Evolutionary conservation across 1,140 invertebrate genomes (phyloP).

Genomic region (Drosophila elegans): DNA sequence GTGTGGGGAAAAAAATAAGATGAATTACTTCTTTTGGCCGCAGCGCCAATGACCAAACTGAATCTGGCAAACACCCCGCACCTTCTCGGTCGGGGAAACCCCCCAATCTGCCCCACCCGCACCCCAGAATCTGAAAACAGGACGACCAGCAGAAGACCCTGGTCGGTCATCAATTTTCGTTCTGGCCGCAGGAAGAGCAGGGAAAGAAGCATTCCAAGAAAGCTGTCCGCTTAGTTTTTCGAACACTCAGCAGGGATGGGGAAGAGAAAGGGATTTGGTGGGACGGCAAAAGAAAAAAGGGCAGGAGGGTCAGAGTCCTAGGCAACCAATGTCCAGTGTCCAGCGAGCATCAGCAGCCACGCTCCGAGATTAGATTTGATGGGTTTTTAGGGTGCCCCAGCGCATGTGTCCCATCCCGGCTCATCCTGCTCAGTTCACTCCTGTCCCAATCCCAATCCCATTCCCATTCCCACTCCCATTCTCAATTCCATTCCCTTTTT

Average conservation of each 20-base stretch:
- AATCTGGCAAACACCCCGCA: slow-evolving; percentile 27
- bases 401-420: slow-evolving; percentile 48
- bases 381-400: slow-evolving; percentile 75
- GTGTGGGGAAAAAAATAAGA: slow-evolving; percentile 71
- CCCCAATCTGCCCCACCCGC: background rate
- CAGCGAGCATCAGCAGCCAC: slow-evolving; percentile 70
- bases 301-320: slow-evolving; percentile 44
- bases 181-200: slow-evolving; percentile 47
- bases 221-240: slow-evolving; percentile 75
- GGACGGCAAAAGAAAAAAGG: background rate
- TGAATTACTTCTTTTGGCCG: slow-evolving; percentile 83
- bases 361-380: slow-evolving; percentile 81
- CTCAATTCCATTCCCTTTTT: slow-evolving; percentile 15
- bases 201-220: slow-evolving; percentile 58
- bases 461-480: slow-evolving; percentile 10
- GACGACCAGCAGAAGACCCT: slow-evolving; percentile 63
- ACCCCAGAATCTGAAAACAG: slow-evolving; percentile 12
- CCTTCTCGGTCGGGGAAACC: slow-evolving; percentile 6
- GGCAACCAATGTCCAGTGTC: slow-evolving; percentile 65
- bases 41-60: slow-evolving; percentile 79
- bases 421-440: slow-evolving; percentile 20
- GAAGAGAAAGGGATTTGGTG: slow-evolving; percentile 7
- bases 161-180: slow-evolving; percentile 79
- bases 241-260: slow-evolving; percentile 26
- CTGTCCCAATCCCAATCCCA: slow-evolving; percentile 5